phyloP scores from a whole-genome alignment of 2,888 invertebrate genomes.

The Desoria tigrina region DNA sequence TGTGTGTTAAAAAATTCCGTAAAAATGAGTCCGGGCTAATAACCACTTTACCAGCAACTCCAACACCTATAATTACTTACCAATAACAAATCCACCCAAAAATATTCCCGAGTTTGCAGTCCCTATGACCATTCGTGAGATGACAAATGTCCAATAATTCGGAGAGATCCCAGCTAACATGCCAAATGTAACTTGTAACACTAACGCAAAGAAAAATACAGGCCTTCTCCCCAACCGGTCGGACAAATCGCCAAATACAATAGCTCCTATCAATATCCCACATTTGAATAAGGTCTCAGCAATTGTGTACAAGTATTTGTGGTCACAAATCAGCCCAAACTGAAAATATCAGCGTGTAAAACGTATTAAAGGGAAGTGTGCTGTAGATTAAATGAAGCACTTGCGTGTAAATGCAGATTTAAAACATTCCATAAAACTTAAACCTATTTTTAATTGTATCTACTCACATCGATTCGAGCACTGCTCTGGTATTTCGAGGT shows the following conservation, averaged over 20 bases:
- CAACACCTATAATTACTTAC: constrained; percentile 56
- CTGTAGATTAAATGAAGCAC: constrained; percentile 3
- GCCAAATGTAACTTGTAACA: constrained; percentile 69
- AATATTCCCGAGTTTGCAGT: constrained; percentile 75
- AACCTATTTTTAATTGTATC: no score
- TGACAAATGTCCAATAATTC: constrained; percentile 68
- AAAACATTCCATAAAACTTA: constrained; percentile 54
- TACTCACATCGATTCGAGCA: no score
- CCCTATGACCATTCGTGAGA: constrained; percentile 68
- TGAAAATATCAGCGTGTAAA: constrained; percentile 53
- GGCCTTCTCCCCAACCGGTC: constrained; percentile 67
- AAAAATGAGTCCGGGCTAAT: no score
- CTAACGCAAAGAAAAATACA: constrained; percentile 70
- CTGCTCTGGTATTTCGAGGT: no score
- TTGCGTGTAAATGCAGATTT: constrained; percentile 1
- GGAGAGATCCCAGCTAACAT: constrained; percentile 67
- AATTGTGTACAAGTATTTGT: constrained; percentile 65
- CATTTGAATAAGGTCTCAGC: constrained; percentile 71
- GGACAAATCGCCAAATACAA: constrained; percentile 70
- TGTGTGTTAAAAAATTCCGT: no score
- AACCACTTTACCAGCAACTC: no score
- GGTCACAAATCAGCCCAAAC: constrained; percentile 70
- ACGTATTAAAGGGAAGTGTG: neutral
- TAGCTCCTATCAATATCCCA: constrained; percentile 71
- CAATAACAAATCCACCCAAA: constrained; percentile 74